Base-by-base conservation (phyloP, 1,140 invertebrate species). In the Macrocentrus cingulum region DNA sequence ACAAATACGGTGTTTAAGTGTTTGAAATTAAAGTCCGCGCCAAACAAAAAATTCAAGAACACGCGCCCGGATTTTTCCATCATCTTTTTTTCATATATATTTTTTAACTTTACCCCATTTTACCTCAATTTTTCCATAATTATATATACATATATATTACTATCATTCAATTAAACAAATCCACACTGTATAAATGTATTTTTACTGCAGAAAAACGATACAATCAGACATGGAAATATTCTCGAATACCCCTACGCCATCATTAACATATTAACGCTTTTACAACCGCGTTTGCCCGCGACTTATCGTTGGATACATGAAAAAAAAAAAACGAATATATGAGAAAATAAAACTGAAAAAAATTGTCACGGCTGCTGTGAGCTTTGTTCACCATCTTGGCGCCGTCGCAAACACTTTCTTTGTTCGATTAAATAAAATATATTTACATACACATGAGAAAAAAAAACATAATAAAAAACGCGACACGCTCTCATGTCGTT, bases 181-280 rank as follows among this genome's bases (percentile, higher is more conserved):
- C 23, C 18, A 11, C 15, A 23, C 16, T 7, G 50, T 32, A 13
- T 20, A 51, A 45, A 51, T 59, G 25, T 36, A 52, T 65, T 70
- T 66, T 56, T 62, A n/a, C n/a, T n/a, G n/a, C 57, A 61, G 63
- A 67, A 62, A 53, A 29, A 29, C 9, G 54, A 65, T 66, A 61
- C 56, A 59, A 65, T 68, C 63, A 49, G 48, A 42, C 58, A 62
- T 60, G 63, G 60, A 67, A 66, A 65, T 62, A 56, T 52, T 23
- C 9, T 48, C 32, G 23, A 19, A 19, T 5, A 13, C 56, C 25
- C 60, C 59, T 34, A 69, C 60, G 62, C 62, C 42, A 62, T 65
- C 66, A 70, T 71, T 70, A 67, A 67, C 65, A 66, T 64, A 65
- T 68, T 66, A 64, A 64, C 58, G 62, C 58, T 64, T 63, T 60